These are phyloP conservation scores for Columba guinea DNA, from an alignment of 2,797 vertebrate species.

Conservation along the genomic window DNA sequence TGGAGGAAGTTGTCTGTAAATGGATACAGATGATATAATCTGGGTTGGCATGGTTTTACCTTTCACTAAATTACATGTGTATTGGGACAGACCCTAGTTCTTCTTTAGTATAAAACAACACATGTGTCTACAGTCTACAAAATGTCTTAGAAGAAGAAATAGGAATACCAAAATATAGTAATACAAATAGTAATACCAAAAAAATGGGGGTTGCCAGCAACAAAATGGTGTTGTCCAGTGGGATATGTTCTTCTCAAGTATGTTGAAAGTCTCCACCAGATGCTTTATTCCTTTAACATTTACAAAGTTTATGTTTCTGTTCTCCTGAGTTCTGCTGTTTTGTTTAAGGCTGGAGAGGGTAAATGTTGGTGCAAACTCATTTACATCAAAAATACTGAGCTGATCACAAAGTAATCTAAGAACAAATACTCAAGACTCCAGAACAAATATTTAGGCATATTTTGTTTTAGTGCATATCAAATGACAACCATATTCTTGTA, in stretches of 20 bases:
- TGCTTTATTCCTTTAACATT: constrained; percentile 79
- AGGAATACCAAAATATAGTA: not conserved
- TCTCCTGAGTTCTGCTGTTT: constrained; percentile 68
- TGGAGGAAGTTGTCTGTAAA: not conserved
- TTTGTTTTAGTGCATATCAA: constrained; percentile 40
- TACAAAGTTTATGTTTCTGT: constrained; percentile 73
- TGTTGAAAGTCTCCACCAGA: constrained; percentile 63
- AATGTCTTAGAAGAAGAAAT: not conserved
- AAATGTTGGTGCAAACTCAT: constrained; percentile 78
- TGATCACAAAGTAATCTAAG: constrained; percentile 68
- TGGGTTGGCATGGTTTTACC: not conserved
- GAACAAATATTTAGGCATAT: constrained; percentile 62
- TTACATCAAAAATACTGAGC: constrained; percentile 74
- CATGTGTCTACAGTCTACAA: not conserved
- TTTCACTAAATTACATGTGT: not conserved
- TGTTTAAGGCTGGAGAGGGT: constrained; percentile 73
- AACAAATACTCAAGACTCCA: constrained; percentile 68
- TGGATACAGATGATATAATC: not conserved
- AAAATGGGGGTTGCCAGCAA: not conserved
- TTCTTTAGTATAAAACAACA: not conserved
- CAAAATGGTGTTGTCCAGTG: constrained; percentile 32
- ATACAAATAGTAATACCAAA: not conserved
- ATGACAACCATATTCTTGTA: not conserved
- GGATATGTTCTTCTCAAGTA: constrained; percentile 38
- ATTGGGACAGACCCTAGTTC: not conserved